Evolutionary conservation across 2,797 vertebrate species (phyloP).

Genomic region (Choloepus didactylus): DNA sequence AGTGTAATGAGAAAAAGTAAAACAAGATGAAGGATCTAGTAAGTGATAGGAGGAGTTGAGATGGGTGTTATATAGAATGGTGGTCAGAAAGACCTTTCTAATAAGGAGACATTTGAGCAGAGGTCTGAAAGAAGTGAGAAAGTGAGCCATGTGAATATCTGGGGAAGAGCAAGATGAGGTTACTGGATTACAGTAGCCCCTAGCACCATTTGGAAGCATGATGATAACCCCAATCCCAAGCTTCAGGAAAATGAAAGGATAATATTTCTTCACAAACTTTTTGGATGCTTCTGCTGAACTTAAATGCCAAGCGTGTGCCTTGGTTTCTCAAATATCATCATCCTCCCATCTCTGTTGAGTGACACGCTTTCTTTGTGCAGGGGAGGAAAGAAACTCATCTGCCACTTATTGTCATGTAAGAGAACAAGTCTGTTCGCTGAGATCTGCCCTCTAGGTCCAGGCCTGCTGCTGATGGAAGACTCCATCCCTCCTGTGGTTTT

Average conservation of each 20-base stretch:
- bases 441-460: neutral
- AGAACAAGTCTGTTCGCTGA: neutral
- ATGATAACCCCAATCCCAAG: neutral
- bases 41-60: neutral
- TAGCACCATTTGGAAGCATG: neutral
- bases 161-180: neutral
- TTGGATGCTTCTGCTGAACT: neutral
- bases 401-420: neutral
- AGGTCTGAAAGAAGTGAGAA: too few relatives aligned
- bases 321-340: neutral
- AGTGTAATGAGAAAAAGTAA: conserved; percentile 15
- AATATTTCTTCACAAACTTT: neutral
- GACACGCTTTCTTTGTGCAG: neutral
- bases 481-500: neutral
- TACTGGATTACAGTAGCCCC: neutral
- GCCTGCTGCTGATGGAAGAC: neutral
- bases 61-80: neutral
- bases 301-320: neutral
- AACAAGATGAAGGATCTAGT: neutral
- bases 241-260: neutral
- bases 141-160: neutral
- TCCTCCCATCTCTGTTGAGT: neutral
- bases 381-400: neutral
- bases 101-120: too few relatives aligned
- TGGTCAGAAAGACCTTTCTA: neutral